Evolutionary conservation across 2,888 invertebrate species (phyloP), one percentile per base, ranked within the genome.

Genomic region (Ennomos fuscantarius): DNA sequence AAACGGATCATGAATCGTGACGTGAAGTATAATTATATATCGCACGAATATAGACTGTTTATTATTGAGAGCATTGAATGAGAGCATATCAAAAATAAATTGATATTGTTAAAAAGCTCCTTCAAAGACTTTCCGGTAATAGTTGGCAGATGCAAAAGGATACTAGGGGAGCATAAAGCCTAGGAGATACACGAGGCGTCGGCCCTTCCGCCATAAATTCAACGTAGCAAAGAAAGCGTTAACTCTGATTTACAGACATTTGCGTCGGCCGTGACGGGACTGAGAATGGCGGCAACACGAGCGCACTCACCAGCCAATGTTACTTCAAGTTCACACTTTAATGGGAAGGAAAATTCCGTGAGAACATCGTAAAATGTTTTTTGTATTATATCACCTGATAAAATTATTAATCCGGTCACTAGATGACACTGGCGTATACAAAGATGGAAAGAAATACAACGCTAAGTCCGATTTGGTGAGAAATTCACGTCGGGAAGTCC

Each of bases 181-280:
- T 69, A 65, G 70, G 74, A 80, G 79, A 79, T 76, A 78, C 78
- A 80, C 76, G 72, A 76, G 68, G 75, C 77, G 76, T 73, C 77
- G 77, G 74, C 74, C 76, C 73, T 77, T 73, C 66, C 71, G 70
- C 83, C 73, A 84, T 87, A 87, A 87, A 87, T 89, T 81, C 76
- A 70, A 67, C 62, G 72, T 70, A 72, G 82, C 73, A 82, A 84
- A 85, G 83, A 87, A 86, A 84, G 81, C 81, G 81, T 84, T 87
- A 87, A 85, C 86, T 76, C 82, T 87, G 87, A 89, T 87, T 87
- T 88, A 87, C 80, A 70, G 82, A 78, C 80, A 75, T 76, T 78
- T 75, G 65, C 76, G 78, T 76, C 75, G 74, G 67, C 70, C 78
- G 77, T 78, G 78, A 74, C 74, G 70, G 72, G 73, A 69, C 71